These are phyloP conservation scores for Monochamus alternatus DNA, from an alignment of 2,888 invertebrate species.

Conservation along the genomic window DNA sequence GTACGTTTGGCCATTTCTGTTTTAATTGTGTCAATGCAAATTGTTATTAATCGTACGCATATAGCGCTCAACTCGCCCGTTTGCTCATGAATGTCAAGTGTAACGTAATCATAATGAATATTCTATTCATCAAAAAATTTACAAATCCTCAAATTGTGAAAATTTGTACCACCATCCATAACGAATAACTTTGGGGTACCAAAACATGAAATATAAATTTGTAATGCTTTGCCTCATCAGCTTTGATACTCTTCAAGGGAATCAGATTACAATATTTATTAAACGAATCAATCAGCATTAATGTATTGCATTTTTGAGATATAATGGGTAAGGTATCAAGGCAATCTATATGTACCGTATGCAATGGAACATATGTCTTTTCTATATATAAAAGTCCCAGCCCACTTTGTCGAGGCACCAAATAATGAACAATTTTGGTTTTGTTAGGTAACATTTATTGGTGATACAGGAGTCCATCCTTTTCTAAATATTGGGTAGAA, in stretches of 20 bases:
- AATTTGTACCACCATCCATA: conserved; percentile 45
- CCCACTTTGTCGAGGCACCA: conserved; percentile 2
- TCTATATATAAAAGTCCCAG: neutral
- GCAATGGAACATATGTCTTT: conserved; percentile 6
- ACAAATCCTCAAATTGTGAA: conserved; percentile 36
- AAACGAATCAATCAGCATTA: conserved; percentile 48
- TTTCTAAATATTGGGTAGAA: neutral
- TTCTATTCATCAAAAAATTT: conserved; percentile 34
- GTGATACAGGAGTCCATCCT: conserved; percentile 11
- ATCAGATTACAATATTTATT: conserved; percentile 48
- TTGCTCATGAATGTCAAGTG: conserved; percentile 48
- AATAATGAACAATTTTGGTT: conserved; percentile 13
- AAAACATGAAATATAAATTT: conserved; percentile 38
- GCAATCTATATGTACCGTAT: conserved; percentile 50
- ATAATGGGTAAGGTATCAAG: conserved; percentile 44
- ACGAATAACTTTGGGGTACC: conserved; percentile 38
- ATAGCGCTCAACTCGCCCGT: conserved; percentile 49
- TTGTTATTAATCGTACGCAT: conserved; percentile 51
- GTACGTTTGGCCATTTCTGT: too few species aligned
- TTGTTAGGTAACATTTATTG: conserved; percentile 3
- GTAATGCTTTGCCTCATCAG: conserved; percentile 41
- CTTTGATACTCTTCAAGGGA: conserved; percentile 43
- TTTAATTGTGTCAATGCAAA: conserved; percentile 36
- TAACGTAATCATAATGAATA: conserved; percentile 44
- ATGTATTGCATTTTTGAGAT: conserved; percentile 43